Conservation (phyloP, 2,113 vertebrate species). For the Lophius piscatorius region DNA sequence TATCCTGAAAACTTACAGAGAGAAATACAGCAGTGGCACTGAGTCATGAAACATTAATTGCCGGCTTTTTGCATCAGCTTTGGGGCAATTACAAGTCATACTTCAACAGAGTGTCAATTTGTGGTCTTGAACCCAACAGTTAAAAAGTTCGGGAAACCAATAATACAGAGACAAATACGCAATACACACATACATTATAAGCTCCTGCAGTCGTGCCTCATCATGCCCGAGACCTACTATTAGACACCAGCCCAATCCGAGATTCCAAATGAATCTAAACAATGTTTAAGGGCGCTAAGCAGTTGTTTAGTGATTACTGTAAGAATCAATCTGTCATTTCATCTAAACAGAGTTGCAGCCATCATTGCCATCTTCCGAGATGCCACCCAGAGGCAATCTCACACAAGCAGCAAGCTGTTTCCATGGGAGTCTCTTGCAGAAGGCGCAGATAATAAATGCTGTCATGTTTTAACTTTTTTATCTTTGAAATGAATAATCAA, state of each 20-base stretch:
- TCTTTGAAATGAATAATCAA: too few relatives aligned
- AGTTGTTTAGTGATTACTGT: conserved; percentile 61
- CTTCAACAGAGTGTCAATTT: conserved; percentile 35
- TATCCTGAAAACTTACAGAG: conserved; percentile 18
- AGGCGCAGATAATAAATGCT: too few relatives aligned
- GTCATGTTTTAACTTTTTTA: too few relatives aligned
- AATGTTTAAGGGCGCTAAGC: conserved; percentile 61
- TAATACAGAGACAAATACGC: conserved; percentile 16
- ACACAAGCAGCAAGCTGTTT: conserved; percentile 28
- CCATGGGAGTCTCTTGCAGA: too few relatives aligned
- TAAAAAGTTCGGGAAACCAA: conserved; percentile 12
- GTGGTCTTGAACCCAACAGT: conserved; percentile 28
- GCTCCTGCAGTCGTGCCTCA: conserved; percentile 40
- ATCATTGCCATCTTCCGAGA: conserved; percentile 44
- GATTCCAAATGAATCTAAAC: conserved; percentile 50
- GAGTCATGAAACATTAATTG: conserved; percentile 54
- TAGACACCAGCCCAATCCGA: conserved; percentile 43
- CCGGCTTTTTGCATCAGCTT: conserved; percentile 17
- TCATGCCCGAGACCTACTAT: conserved; percentile 56
- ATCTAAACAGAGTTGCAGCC: conserved; percentile 54
- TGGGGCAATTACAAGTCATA: conserved; percentile 25
- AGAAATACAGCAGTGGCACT: conserved; percentile 3
- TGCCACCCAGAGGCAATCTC: conserved; percentile 62
- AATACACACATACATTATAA: conserved; percentile 19
- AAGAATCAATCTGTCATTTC: conserved; percentile 30